These are phyloP conservation scores for Arctia plantaginis DNA, from an alignment of 2,888 invertebrate genomes.

Conservation along the genomic window DNA sequence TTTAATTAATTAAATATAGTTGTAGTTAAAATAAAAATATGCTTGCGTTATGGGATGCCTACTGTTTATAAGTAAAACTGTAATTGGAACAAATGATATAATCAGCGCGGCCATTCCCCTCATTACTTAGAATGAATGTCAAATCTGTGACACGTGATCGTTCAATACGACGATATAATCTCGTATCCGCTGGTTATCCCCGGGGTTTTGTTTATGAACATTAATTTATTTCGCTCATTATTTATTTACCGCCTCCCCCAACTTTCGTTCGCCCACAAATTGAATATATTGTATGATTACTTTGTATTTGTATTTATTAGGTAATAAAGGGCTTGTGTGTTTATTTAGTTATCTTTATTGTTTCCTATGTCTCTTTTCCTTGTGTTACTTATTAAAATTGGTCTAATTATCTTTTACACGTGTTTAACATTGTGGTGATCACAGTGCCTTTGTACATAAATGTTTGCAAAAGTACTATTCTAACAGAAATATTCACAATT, in stretches of 20 bases:
- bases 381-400: neutral
- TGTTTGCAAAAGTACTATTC: too few species aligned
- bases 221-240: constrained; percentile 18
- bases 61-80: neutral
- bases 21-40: neutral
- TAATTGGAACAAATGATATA: neutral
- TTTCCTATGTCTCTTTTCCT: neutral
- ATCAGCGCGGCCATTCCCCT: neutral
- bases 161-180: constrained; percentile 17
- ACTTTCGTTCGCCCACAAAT: neutral
- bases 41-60: neutral
- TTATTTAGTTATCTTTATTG: constrained; percentile 16
- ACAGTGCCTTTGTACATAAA: too few species aligned
- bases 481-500: too few species aligned
- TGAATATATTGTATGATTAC: constrained; percentile 4
- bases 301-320: constrained; percentile 17
- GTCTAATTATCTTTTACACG: neutral
- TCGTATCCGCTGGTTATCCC: constrained; percentile 15
- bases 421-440: neutral
- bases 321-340: constrained; percentile 15
- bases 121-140: constrained; percentile 8
- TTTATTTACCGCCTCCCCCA: constrained; percentile 10
- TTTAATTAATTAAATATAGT: neutral
- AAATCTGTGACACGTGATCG: constrained; percentile 1
- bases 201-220: constrained; percentile 11